phyloP scores from a whole-genome alignment of 2,113 vertebrate species.

The Mellivora capensis region DNA sequence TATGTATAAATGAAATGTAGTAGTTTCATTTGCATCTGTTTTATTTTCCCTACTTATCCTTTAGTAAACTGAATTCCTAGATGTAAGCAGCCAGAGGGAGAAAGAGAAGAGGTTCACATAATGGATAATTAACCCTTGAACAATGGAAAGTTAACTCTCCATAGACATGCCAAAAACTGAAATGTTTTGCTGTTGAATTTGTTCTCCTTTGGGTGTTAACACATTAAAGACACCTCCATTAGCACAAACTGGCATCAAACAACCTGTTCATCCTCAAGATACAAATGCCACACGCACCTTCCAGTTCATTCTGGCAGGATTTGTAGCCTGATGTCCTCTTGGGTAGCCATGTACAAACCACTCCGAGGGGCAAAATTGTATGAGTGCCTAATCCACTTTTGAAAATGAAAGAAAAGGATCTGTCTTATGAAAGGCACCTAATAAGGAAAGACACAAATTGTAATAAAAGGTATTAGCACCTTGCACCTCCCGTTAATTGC shows the following conservation, averaged over 20 bases:
- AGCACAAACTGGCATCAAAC: conserved; percentile 53
- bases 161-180: conserved; percentile 36
- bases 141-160: conserved; percentile 64
- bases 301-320: conserved; percentile 55
- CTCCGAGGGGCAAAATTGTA: conserved; percentile 56
- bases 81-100: conserved; percentile 38
- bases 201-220: conserved; percentile 52
- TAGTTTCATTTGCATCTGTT: conserved; percentile 42
- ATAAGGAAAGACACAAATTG: conserved; percentile 60
- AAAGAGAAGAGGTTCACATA: conserved; percentile 62
- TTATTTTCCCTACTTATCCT: conserved; percentile 30
- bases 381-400: conserved; percentile 66
- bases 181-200: conserved; percentile 59
- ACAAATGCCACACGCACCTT: conserved; percentile 51
- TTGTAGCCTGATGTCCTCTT: conserved; percentile 43
- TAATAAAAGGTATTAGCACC: conserved; percentile 67
- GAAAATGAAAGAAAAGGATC: conserved; percentile 66
- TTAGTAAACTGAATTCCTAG: conserved; percentile 58
- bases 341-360: conserved; percentile 52
- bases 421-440: conserved; percentile 57
- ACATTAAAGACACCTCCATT: conserved; percentile 55
- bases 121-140: conserved; percentile 67
- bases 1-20: background rate
- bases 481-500: conserved; percentile 66
- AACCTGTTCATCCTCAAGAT: conserved; percentile 50